These are phyloP conservation scores for Drosophila pachea DNA, from an alignment of 1,140 invertebrate genomes.

Conservation along the genomic window DNA sequence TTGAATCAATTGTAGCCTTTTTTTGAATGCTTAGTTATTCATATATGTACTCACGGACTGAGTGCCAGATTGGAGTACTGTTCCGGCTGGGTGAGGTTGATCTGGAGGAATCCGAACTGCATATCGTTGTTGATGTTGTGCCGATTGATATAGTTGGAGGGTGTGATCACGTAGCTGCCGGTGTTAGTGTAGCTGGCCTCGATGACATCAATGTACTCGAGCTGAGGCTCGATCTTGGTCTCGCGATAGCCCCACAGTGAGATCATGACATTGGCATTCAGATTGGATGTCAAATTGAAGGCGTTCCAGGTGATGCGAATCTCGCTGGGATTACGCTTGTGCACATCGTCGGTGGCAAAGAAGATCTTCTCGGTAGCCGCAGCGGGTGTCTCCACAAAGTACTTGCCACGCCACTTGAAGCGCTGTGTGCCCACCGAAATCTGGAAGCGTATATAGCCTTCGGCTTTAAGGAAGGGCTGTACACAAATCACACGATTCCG, in stretches of 20 bases:
- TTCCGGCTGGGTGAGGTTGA: conserved; percentile 91
- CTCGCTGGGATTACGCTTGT: conserved; percentile 85
- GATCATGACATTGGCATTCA: conserved; percentile 87
- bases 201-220: conserved; percentile 82
- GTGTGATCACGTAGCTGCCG: conserved; percentile 84
- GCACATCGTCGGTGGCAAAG: conserved; percentile 86
- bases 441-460: conserved; percentile 94
- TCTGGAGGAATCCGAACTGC: conserved; percentile 93
- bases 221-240: conserved; percentile 85
- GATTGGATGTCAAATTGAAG: conserved; percentile 90
- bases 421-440: conserved; percentile 90
- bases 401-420: conserved; percentile 95
- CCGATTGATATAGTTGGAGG: conserved; percentile 84
- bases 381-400: conserved; percentile 93
- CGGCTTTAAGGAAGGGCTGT: conserved; percentile 92
- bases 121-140: conserved; percentile 87
- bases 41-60: conserved; percentile 86
- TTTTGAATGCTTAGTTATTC: not conserved
- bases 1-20: not conserved
- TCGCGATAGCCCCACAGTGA: conserved; percentile 93
- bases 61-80: conserved; percentile 84
- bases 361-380: conserved; percentile 91
- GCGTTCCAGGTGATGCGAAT: conserved; percentile 90
- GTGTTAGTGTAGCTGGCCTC: conserved; percentile 83
- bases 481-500: conserved; percentile 92